These are phyloP conservation scores for Argya squamiceps DNA, from an alignment of 2,797 vertebrate species.

Conservation along the genomic window DNA sequence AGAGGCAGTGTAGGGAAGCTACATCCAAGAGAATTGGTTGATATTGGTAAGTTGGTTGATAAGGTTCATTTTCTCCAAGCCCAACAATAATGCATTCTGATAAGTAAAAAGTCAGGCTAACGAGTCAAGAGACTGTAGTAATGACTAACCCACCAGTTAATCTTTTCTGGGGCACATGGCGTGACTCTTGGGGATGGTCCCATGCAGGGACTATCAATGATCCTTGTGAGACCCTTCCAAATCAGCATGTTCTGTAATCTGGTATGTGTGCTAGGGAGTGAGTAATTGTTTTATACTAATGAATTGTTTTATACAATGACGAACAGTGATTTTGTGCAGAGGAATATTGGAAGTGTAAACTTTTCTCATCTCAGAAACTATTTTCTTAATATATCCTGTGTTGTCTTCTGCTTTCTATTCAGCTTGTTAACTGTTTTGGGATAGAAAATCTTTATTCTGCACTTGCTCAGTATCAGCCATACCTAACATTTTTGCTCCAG, in stretches of 20 bases:
- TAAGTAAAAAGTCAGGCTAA: not conserved
- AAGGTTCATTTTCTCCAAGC: not conserved
- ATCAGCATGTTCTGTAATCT: not conserved
- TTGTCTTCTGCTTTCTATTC: not conserved
- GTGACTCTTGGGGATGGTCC: not conserved
- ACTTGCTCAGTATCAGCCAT: not conserved
- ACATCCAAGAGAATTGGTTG: not conserved
- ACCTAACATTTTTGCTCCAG: not conserved
- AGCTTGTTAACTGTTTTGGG: not conserved
- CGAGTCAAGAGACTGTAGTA: not conserved
- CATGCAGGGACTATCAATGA: not conserved
- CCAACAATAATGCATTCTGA: not conserved
- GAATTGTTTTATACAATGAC: not conserved
- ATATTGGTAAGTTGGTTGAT: not conserved
- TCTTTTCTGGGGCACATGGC: not conserved
- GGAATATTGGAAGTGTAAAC: not conserved
- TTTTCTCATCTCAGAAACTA: not conserved
- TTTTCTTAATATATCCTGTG: not conserved
- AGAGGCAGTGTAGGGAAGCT: not conserved
- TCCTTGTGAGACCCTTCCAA: not conserved
- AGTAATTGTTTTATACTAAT: not conserved
- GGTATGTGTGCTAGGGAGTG: not conserved
- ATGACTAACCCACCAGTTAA: not conserved
- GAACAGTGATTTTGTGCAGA: not conserved
- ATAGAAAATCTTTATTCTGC: not conserved